Base-by-base conservation (phyloP, 2,797 vertebrate genomes). In the Ambastaia sidthimunki region DNA sequence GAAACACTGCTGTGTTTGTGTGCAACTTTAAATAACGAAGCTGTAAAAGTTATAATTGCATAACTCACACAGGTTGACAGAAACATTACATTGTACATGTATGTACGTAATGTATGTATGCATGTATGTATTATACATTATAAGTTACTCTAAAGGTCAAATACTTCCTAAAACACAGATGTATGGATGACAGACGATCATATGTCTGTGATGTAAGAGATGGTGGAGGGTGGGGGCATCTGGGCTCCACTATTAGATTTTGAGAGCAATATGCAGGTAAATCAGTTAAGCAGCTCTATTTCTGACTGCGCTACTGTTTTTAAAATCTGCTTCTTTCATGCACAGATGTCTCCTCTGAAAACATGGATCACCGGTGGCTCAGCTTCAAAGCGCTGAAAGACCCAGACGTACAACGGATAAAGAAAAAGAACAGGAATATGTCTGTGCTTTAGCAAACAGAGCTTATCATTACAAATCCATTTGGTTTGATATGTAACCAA, bases 261-360 rank as follows among this genome's bases (percentile, higher is more conserved):
- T 23, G 5, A 55, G 4, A 65, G 48, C 55, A 65, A 71, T 47
- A 19, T 34, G 31, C 59, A 55, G 60, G 48, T 80, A 57, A 79
- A 79, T 72, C 59, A 72, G 15, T 44, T 21, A 80, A 47, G 50
- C 50, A 9, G 69, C 21, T 69, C 52, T 77, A 34, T 34, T 57
- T 69, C 31, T 59, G 65, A 44, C 31, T 31, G 37, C 3, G 7
- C 25, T 59, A n/a, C 37, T 37, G 25, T 34, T 71, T 80, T 67
- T 84, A 84, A 91, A 88, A 87, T 87, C 75, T 86, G 84, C 82
- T 88, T 90, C 89, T 82, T 90, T 89, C 86, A 85, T 77, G 88
- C 78, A 84, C 83, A 84, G 80, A 86, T 83, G 85, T 84, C 78
- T 88, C 84, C 82, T 82, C 85, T 88, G 83, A 82, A 83, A 73